Evolutionary conservation across 2,113 vertebrate species (phyloP), one percentile per base, ranked within the genome.

Genomic region (Lontra canadensis): DNA sequence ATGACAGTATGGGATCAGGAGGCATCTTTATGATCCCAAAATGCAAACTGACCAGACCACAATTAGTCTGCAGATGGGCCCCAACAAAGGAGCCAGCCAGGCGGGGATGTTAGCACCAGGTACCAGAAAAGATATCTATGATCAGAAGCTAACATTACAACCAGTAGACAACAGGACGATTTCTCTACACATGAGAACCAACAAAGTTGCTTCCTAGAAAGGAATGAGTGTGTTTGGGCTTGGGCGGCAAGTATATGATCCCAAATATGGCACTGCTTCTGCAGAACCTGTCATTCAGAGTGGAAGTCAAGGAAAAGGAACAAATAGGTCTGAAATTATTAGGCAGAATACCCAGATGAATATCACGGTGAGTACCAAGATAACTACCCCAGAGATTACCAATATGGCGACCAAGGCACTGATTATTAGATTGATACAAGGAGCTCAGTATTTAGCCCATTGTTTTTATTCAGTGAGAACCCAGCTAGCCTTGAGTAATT

Each of bases 151-250:
- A 52, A 99, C 99, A 9, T 65, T 98, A 83, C 99, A 99, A 87
- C 99, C 99, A 1, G 92, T 99, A 98, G 99, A 99, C 98, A 99
- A 99, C 98, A 99, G 99, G 4, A 99, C 99, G 26, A 99, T 99
- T 98, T 99, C 99, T 1, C 99, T 99, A 97, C 99, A 99, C 99
- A 99, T 99, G 99, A 99, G 99, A 90, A 99, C 99, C 98, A 99
- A 99, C 98, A 99, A 99, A 98, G 99, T 99, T 61, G 99, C 99
- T 3, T 99, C 99, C 55, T 99, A 99, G 99, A 99, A 99, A 90
- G 99, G 99, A 73, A 99, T 99, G 99, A 99, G 99, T 1, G 99
- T 99, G 95, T 99, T 99, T 2, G 99, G 99, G 96, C 99, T 99
- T 65, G 99, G 99, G 97, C 99, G 99, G 55, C 99, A 99, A 98